Percentiles rank a stretch among this genome's conserved stretches.
Conservation (phyloP, 2,113 vertebrate species). For the Trematomus loennbergii region DNA sequence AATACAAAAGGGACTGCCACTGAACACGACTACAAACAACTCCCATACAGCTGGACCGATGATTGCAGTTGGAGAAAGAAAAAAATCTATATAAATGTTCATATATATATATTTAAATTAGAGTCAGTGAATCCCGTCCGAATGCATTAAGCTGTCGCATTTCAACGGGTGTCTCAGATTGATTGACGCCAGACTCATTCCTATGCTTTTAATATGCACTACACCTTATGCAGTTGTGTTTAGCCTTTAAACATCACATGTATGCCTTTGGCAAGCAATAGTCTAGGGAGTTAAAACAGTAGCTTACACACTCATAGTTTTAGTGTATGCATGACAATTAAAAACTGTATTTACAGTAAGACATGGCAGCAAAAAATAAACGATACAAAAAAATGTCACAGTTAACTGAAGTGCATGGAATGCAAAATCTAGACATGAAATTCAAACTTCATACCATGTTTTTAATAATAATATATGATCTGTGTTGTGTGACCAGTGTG, state of each 20-base stretch:
- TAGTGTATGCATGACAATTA: conserved; percentile 82
- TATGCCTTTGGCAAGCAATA: conserved; percentile 81
- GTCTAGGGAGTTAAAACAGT: conserved; percentile 86
- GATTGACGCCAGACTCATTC: conserved; percentile 55
- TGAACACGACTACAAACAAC: conserved; percentile 81
- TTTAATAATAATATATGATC: conserved; percentile 76
- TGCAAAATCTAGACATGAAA: conserved; percentile 84
- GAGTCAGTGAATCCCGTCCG: conserved; percentile 67
- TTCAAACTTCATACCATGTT: conserved; percentile 85
- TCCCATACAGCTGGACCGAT: conserved; percentile 76
- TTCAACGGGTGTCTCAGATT: conserved; percentile 23
- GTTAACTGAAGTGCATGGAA: conserved; percentile 88
- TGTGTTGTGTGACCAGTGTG: conserved; percentile 85
- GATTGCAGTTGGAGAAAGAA: conserved; percentile 68
- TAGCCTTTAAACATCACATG: conserved; percentile 70
- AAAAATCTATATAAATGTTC: conserved; percentile 64
- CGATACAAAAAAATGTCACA: conserved; percentile 79
- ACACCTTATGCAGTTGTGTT: conserved; percentile 53
- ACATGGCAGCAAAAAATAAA: conserved; percentile 72
- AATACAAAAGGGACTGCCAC: conserved; percentile 86
- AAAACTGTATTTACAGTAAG: conserved; percentile 89
- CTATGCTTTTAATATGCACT: conserved; percentile 61
- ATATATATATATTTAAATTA: conserved; percentile 77
- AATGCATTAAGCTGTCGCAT: conserved; percentile 63
- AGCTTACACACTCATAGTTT: conserved; percentile 87